A percentile compares a stretch with the other conserved stretches of the same genome.
phyloP scores from a whole-genome alignment of 1,140 invertebrate genomes.

The Drosophila simulans region DNA sequence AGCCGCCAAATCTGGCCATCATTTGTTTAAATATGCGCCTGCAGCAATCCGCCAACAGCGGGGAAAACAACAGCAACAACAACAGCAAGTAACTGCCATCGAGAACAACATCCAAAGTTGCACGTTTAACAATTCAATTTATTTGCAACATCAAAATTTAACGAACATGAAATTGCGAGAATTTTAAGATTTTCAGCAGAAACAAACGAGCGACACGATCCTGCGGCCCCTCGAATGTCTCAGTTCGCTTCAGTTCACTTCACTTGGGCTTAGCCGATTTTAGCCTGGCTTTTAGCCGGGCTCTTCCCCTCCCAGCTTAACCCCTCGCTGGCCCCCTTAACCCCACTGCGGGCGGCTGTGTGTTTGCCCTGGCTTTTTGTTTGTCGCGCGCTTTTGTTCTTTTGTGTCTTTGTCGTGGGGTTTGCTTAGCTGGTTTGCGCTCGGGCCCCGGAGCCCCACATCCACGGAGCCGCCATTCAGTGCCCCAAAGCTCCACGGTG shows the following conservation, averaged over 20 bases:
- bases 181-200: slow-evolving; percentile 84
- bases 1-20: slow-evolving; percentile 81
- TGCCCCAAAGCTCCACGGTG: slow-evolving; percentile 33
- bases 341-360: slow-evolving; percentile 15
- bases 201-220: slow-evolving; percentile 85
- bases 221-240: slow-evolving; percentile 70
- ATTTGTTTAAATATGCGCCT: slow-evolving; percentile 85
- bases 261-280: slow-evolving; percentile 9
- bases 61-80: slow-evolving; percentile 28
- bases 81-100: slow-evolving; percentile 26
- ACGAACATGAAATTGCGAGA: slow-evolving; percentile 85
- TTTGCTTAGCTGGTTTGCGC: slow-evolving; percentile 77
- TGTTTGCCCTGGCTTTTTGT: slow-evolving; percentile 76
- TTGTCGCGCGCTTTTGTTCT: slow-evolving; percentile 82
- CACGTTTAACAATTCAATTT: slow-evolving; percentile 85
- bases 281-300: neutral
- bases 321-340: neutral
- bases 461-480: slow-evolving; percentile 30
- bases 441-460: slow-evolving; percentile 24
- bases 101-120: slow-evolving; percentile 79
- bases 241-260: slow-evolving; percentile 41
- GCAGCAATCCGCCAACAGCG: slow-evolving; percentile 60
- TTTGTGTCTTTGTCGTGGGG: slow-evolving; percentile 76
- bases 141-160: slow-evolving; percentile 84
- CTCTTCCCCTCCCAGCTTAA: slow-evolving; percentile 9